Conservation (phyloP, 30 jellyfish, hydroid and myxozoan species). For the Hydractinia symbiolongicarpus region DNA sequence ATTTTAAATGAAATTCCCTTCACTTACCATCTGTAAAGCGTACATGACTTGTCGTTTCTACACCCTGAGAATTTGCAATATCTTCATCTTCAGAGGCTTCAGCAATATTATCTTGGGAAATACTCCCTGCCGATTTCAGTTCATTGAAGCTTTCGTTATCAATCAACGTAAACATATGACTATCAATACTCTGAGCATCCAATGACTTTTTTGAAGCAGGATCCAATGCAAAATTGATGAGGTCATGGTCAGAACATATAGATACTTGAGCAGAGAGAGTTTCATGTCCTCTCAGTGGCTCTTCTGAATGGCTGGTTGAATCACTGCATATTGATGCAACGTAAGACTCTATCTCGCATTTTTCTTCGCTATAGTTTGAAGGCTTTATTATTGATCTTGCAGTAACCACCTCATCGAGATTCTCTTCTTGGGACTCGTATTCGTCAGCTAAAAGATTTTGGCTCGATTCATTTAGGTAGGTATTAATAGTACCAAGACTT, state of each 20-base stretch:
- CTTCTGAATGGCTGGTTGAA: background rate
- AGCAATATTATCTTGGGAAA: background rate
- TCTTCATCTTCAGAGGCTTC: slow-evolving; percentile 23
- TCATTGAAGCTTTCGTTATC: slow-evolving; percentile 43
- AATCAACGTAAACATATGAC: slow-evolving; percentile 69
- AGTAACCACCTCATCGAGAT: background rate
- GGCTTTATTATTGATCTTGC: background rate
- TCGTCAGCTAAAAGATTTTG: slow-evolving; percentile 28
- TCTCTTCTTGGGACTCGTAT: slow-evolving; percentile 3
- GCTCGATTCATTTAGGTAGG: slow-evolving; percentile 29
- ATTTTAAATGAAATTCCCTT: background rate
- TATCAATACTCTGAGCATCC: slow-evolving; percentile 86
- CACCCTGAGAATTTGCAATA: background rate
- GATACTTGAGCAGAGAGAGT: slow-evolving; percentile 7
- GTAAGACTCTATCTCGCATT: slow-evolving; percentile 1
- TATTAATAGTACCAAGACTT: slow-evolving; percentile 9
- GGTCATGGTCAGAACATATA: slow-evolving; percentile 63
- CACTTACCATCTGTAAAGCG: slow-evolving; percentile 69
- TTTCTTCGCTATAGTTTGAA: background rate
- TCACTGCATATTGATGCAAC: background rate
- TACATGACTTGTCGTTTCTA: slow-evolving; percentile 37
- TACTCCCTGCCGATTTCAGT: slow-evolving; percentile 6
- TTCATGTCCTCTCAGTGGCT: background rate
- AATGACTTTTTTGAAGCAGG: slow-evolving; percentile 41
- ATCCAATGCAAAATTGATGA: slow-evolving; percentile 49